These are phyloP conservation scores for Grallaria varia DNA, from an alignment of 2,113 vertebrate genomes.

Conservation along the genomic window DNA sequence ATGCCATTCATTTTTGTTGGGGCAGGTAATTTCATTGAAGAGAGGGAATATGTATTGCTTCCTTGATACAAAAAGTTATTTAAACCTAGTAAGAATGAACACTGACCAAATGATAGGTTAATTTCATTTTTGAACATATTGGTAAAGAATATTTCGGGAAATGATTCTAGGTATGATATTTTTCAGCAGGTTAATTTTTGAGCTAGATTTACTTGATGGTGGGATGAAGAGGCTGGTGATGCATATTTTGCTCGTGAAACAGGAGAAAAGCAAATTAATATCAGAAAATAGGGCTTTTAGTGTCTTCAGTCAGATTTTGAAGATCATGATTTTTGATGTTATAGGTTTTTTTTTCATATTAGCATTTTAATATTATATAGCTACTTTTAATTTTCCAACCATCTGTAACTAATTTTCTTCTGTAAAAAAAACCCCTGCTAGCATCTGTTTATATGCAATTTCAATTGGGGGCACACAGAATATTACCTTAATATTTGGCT, in stretches of 20 bases:
- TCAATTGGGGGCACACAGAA: background rate
- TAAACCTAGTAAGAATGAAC: background rate
- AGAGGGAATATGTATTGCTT: background rate
- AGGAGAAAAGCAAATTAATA: background rate
- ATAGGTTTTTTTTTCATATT: background rate
- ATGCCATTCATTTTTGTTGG: background rate
- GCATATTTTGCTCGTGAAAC: background rate
- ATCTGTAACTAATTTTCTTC: conserved; percentile 23
- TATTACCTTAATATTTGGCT: background rate
- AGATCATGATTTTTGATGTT: conserved; percentile 1
- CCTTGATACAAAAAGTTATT: background rate
- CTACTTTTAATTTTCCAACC: background rate
- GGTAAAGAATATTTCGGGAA: background rate
- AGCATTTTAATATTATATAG: conserved; percentile 1
- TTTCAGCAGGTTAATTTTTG: background rate
- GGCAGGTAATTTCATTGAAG: background rate
- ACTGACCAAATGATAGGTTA: background rate
- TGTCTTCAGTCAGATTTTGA: background rate
- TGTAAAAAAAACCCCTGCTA: background rate
- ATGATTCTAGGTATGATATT: background rate
- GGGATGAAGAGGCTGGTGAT: background rate
- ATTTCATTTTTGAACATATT: background rate
- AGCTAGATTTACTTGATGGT: background rate
- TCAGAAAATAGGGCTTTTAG: background rate
- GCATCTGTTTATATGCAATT: background rate